Evolutionary conservation across 2,888 invertebrate species (phyloP).

Genomic region (Orthonevra nobilis): DNA sequence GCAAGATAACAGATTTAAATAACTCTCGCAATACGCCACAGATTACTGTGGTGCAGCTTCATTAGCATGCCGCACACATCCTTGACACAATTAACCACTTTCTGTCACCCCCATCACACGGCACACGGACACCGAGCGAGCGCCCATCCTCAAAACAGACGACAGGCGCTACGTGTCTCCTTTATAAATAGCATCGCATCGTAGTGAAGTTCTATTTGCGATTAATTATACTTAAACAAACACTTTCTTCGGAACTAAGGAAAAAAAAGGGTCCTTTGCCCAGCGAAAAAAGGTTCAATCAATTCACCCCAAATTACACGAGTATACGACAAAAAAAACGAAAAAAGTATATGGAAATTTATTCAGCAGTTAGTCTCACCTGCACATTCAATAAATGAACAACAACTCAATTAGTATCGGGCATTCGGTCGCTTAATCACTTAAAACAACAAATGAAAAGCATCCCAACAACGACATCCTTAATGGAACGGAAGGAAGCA

Average conservation of each 20-base stretch:
- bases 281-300: conserved; percentile 41
- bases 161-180: conserved; percentile 1
- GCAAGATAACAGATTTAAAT: conserved; percentile 44
- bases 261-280: conserved; percentile 45
- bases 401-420: conserved; percentile 57
- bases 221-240: conserved; percentile 70
- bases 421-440: conserved; percentile 56
- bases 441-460: conserved; percentile 8
- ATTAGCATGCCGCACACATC: conserved; percentile 66
- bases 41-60: conserved; percentile 59
- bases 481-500: conserved; percentile 46
- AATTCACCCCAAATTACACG: conserved; percentile 48
- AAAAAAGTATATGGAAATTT: conserved; percentile 60
- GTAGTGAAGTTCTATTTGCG: conserved; percentile 60
- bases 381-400: conserved; percentile 36
- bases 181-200: conserved; percentile 56
- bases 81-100: conserved; percentile 67
- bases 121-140: background rate
- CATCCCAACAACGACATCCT: conserved; percentile 21
- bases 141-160: background rate
- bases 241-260: conserved; percentile 40
- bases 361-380: conserved; percentile 20
- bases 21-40: conserved; percentile 32
- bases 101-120: conserved; percentile 58
- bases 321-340: conserved; percentile 29